A percentile compares a stretch with the other conserved stretches of the same genome.
These are phyloP conservation scores for Allophyes oxyacanthae DNA, from an alignment of 2,888 invertebrate genomes.

Conservation along the genomic window DNA sequence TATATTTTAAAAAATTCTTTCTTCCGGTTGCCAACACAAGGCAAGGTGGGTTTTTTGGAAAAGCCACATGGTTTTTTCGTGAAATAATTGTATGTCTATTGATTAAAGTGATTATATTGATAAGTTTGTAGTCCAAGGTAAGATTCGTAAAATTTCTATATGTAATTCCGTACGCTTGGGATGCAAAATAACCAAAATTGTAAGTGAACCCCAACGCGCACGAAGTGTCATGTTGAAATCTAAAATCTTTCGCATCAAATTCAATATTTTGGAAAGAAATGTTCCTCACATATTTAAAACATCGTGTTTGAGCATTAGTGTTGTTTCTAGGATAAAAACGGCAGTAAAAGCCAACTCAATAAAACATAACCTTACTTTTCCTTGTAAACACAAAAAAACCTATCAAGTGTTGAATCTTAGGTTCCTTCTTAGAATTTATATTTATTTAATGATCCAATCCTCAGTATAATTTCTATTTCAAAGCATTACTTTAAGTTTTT, in stretches of 20 bases:
- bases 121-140: constrained; percentile 60
- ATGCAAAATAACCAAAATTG: constrained; percentile 34
- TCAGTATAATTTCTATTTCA: not conserved
- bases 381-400: constrained; percentile 10
- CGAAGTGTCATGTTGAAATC: constrained; percentile 37
- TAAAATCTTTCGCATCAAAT: not conserved
- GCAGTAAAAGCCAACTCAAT: not conserved
- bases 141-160: constrained; percentile 20
- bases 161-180: constrained; percentile 1
- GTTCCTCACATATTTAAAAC: not conserved
- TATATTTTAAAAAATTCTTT: constrained; percentile 69
- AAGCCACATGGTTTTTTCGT: constrained; percentile 81
- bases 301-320: not conserved
- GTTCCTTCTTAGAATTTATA: not conserved
- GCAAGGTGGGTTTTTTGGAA: constrained; percentile 80
- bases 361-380: constrained; percentile 62
- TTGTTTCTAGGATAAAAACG: not conserved
- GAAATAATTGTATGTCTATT: constrained; percentile 46
- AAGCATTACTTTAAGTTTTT: no score
- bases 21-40: constrained; percentile 85
- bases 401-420: not conserved
- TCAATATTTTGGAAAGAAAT: no score
- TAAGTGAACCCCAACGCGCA: constrained; percentile 43
- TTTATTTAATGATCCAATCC: not conserved
- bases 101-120: constrained; percentile 44